A percentile compares a stretch with the other conserved stretches of the same genome.
Conservation (phyloP, 1,140 invertebrate genomes). For the Hycleus cichorii region DNA sequence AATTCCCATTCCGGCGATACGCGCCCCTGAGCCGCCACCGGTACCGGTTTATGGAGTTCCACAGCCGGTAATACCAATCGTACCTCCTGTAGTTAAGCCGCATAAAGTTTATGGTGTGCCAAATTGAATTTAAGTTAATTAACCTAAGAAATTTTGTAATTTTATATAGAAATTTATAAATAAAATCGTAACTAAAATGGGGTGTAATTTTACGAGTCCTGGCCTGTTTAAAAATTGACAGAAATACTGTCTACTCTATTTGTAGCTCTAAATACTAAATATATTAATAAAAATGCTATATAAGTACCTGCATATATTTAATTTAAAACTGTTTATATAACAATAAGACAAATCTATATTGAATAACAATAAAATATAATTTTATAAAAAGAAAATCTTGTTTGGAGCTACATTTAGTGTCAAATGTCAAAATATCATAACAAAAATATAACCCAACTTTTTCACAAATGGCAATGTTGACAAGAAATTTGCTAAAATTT, state of each 20-base stretch:
- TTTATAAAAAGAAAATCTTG: background rate
- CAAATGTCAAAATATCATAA: background rate
- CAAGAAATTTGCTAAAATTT: constrained; percentile 4
- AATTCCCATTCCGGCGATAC: too few species aligned
- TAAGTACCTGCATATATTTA: too few species aligned
- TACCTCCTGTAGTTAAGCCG: background rate
- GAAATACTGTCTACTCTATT: too few species aligned
- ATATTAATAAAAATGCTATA: too few species aligned
- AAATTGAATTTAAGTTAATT: background rate
- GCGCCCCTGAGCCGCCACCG: too few species aligned
- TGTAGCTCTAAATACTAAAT: too few species aligned
- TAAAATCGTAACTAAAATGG: too few species aligned
- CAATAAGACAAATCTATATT: background rate
- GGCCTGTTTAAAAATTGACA: too few species aligned
- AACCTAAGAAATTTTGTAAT: background rate
- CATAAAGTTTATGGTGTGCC: constrained; percentile 6
- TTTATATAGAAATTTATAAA: background rate
- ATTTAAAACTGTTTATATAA: too few species aligned
- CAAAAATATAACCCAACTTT: constrained; percentile 4
- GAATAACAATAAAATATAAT: background rate
- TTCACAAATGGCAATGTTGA: constrained; percentile 3
- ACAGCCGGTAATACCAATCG: background rate
- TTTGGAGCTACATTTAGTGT: background rate
- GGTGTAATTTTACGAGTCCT: too few species aligned
- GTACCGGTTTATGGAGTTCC: too few species aligned